Base-by-base conservation (phyloP, 2,797 vertebrate genomes). In the Myripristis jacobus region DNA sequence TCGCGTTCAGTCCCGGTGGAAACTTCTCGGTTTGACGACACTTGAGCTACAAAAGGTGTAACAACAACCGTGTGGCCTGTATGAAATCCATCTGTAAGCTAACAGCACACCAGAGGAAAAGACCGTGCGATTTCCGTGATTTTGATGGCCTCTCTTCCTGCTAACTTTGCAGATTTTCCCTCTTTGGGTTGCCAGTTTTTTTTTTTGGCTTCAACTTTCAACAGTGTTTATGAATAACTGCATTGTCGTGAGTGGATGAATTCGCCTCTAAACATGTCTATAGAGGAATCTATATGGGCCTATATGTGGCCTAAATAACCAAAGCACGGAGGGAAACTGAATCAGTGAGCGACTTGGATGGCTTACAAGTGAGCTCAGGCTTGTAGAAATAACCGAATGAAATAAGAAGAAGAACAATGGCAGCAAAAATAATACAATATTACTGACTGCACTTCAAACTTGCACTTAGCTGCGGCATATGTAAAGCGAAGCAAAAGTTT, bases 141-240 rank as follows among this genome's bases (percentile, higher is more conserved):
- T 89, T 82, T 77, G 74, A 86, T 61, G 79, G 82, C 65, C 61
- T 66, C 86, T 87, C 86, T 93, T 93, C 91, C 87, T 93, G 92
- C 89, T 88, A 92, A 87, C 1, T 89, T 83, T 89, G 91, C 92
- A 92, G 84, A 83, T 90, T 91, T 80, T 58, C 52, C 78, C 54
- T 48, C 44, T 56, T 56, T 34, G 75, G 29, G 79, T 83, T 74
- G 73, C 66, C 77, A 81, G 50, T 50, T 86, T 79, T 69, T 53
- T 54, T n/a, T n/a, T n/a, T n/a, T n/a, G n/a, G 36, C 12, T 70
- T 8, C 48, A 44, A 46, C 25, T 3, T 8, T 3, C 27, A 44
- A 16, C 63, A 16, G 21, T 24, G 34, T 27, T 29, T n/a, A 19
- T 5, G 4, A 18, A 2, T 1, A 57, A 38, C 3, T n/a, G 34